Evolutionary conservation across 2,888 invertebrate genomes (phyloP).

Genomic region (Cephus pygmeus): DNA sequence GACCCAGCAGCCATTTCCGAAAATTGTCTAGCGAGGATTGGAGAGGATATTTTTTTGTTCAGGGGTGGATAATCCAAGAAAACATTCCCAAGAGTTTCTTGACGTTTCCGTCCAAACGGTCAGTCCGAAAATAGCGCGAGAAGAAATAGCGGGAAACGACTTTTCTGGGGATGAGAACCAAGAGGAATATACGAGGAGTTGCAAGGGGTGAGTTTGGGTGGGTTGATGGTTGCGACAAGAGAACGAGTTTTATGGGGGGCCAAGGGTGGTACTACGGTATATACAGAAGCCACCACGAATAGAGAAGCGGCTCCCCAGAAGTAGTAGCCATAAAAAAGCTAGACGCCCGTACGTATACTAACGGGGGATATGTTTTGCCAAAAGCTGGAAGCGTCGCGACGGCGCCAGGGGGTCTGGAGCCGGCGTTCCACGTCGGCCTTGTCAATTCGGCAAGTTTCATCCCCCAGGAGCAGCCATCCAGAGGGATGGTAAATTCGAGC

Average conservation of each 20-base stretch:
- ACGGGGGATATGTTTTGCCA: conserved; percentile 58
- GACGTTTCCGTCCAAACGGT: not conserved
- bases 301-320: conserved; percentile 13
- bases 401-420: conserved; percentile 64
- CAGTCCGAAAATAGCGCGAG: not conserved
- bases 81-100: not conserved
- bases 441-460: conserved; percentile 46
- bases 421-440: conserved; percentile 45
- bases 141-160: conserved; percentile 8
- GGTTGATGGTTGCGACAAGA: conserved; percentile 24
- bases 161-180: conserved; percentile 11
- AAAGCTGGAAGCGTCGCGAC: conserved; percentile 60
- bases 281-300: not conserved
- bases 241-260: conserved; percentile 8
- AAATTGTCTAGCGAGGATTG: not conserved
- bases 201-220: conserved; percentile 48
- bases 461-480: conserved; percentile 25
- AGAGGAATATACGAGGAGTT: conserved; percentile 26
- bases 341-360: conserved; percentile 33
- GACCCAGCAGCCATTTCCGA: not conserved
- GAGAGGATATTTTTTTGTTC: not conserved
- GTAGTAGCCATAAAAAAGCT: conserved; percentile 46
- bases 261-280: conserved; percentile 24
- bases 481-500: not conserved
- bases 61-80: not conserved